phyloP scores from a whole-genome alignment of 2,113 vertebrate genomes.

The Chaetodon auriga region DNA sequence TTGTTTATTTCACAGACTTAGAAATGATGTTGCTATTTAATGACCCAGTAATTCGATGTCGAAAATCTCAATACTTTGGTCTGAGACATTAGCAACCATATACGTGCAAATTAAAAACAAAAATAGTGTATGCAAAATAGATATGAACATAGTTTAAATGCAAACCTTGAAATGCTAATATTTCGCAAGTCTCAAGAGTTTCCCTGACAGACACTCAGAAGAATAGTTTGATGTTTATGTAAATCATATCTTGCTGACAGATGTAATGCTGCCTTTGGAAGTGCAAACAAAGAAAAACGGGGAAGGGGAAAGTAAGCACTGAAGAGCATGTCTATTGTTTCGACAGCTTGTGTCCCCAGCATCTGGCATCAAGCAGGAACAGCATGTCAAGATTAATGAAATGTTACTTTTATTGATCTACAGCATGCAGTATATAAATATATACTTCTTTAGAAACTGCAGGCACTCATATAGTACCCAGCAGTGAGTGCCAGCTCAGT shows the following conservation, averaged over 20 bases:
- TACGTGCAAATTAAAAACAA: constrained; percentile 61
- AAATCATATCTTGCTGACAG: constrained; percentile 82
- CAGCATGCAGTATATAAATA: constrained; percentile 71
- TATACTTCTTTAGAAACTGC: constrained; percentile 58
- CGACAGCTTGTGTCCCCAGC: constrained; percentile 82
- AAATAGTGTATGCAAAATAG: constrained; percentile 79
- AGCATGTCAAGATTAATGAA: constrained; percentile 83
- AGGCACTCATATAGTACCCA: constrained; percentile 44
- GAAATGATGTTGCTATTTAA: background rate
- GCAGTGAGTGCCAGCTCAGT: constrained; percentile 39
- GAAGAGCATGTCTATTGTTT: constrained; percentile 79
- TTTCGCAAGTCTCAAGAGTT: constrained; percentile 77
- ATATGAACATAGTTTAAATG: constrained; percentile 74
- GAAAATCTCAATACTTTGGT: constrained; percentile 31
- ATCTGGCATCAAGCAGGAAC: constrained; percentile 79
- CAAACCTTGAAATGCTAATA: constrained; percentile 84
- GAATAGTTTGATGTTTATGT: constrained; percentile 83
- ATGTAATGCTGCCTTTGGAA: constrained; percentile 81
- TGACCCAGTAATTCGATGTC: background rate
- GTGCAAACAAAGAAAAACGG: constrained; percentile 75
- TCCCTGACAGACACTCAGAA: constrained; percentile 77
- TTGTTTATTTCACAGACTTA: background rate
- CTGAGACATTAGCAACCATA: constrained; percentile 21
- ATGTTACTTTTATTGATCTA: constrained; percentile 81
- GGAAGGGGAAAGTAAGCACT: constrained; percentile 63